phyloP scores from a whole-genome alignment of 2,888 invertebrate genomes.

The Drosophila infuscata region DNA sequence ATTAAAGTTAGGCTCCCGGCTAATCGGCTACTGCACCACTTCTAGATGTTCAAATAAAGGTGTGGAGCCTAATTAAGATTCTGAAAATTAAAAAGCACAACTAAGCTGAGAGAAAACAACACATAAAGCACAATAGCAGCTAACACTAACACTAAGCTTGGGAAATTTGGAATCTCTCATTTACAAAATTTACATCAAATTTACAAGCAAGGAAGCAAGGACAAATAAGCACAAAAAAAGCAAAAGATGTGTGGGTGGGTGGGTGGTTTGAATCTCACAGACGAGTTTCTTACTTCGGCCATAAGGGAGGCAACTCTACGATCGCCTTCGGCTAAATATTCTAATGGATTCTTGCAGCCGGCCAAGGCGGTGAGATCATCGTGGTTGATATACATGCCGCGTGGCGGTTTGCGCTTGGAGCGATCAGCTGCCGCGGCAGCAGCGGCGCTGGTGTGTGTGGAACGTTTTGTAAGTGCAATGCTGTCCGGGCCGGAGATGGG shows the following conservation, averaged over 20 bases:
- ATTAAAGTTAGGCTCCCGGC: not conserved
- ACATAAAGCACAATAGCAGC: constrained; percentile 1
- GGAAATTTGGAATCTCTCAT: not conserved
- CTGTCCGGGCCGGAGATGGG: constrained; percentile 90
- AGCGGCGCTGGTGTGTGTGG: constrained; percentile 77
- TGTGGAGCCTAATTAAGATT: not conserved
- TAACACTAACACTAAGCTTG: not conserved
- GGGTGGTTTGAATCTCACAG: constrained; percentile 21
- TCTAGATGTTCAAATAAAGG: not conserved
- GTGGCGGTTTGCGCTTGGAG: constrained; percentile 95
- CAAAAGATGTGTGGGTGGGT: not conserved
- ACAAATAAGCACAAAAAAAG: not conserved
- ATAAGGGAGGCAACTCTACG: constrained; percentile 97
- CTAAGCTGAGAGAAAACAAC: not conserved
- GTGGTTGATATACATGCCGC: constrained; percentile 98
- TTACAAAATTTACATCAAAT: not conserved
- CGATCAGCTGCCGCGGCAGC: constrained; percentile 82
- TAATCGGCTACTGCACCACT: not conserved
- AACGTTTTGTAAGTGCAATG: constrained; percentile 79
- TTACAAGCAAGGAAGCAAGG: not conserved
- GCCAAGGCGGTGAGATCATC: constrained; percentile 98
- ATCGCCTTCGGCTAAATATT: constrained; percentile 96
- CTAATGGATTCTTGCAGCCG: constrained; percentile 86
- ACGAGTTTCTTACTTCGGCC: constrained; percentile 93
- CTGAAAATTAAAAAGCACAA: not conserved